Evolutionary conservation across 2,888 invertebrate genomes (phyloP), one percentile per base, ranked within the genome.

Genomic region (Drosophila pegasa): DNA sequence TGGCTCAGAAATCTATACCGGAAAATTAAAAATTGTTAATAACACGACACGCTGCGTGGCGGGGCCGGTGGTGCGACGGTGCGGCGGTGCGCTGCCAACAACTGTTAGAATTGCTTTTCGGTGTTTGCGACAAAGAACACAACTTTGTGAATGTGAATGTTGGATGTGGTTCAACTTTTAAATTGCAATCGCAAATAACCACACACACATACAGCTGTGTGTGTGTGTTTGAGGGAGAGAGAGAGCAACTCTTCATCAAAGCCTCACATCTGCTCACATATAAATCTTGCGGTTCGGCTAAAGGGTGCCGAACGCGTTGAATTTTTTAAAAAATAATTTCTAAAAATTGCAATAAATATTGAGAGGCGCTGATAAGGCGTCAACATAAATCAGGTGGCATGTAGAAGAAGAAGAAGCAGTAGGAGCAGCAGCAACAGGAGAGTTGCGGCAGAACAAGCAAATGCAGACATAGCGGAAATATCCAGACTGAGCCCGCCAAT

Each of bases 321-420:
- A 54, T 45, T 75, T 67, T 67, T 43, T 16, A 43, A 77, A 79
- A 83, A 81, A 88, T 81, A 83, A 87, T 82, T 88, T 88, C 87
- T 89, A 87, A 89, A 83, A 87, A 89, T 90, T 90, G 91, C 90
- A 90, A 91, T 91, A 92, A 91, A 91, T 91, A 91, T 91, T 89
- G 87, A 83, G 80, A 75, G 85, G 86, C 91, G 85, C 91, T 91
- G 91, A 92, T 92, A 92, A 92, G 91, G 91, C 90, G 92, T 92
- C 91, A 91, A 91, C 91, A 91, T 92, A 92, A 92, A 92, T 92
- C 92, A 92, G 91, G 62, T 80, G 71, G 78, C 80, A 75, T 71
- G 78, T 68, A 59, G 35, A 41, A 22, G 59, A 54, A 20, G 51
- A 7, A 12, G 60, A 50, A 40, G 38, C 29, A 50, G 50, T 25